These are phyloP conservation scores for Nasua narica DNA, from an alignment of 2,797 vertebrate species.

Conservation along the genomic window DNA sequence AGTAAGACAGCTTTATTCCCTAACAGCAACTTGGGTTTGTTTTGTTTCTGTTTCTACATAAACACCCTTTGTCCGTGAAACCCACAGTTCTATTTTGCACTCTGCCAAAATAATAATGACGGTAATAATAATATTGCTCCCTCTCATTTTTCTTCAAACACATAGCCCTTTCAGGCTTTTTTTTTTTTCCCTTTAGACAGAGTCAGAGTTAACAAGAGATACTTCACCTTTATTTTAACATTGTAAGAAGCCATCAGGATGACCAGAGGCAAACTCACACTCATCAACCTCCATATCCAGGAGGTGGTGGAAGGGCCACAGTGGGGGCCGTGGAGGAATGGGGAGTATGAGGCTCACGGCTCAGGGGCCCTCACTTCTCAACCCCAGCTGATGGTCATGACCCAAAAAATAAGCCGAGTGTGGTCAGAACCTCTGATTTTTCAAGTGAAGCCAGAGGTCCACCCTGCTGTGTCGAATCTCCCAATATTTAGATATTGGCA, in stretches of 20 bases:
- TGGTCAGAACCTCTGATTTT: background rate
- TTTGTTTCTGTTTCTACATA: background rate
- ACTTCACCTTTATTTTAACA: background rate
- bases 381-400: background rate
- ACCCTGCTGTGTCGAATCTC: background rate
- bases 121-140: background rate
- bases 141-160: background rate
- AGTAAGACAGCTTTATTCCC: no score
- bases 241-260: background rate
- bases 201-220: background rate
- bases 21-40: background rate
- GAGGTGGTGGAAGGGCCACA: rapidly evolving
- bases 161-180: background rate
- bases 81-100: background rate
- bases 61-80: background rate
- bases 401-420: background rate
- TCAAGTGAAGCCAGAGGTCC: background rate
- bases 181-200: background rate
- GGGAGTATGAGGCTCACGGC: rapidly evolving
- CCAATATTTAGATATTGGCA: background rate
- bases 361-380: background rate
- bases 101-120: background rate
- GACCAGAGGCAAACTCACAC: background rate
- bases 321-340: rapidly evolving
- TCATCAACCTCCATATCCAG: background rate